These are phyloP conservation scores for Cepaea nemoralis DNA, from an alignment of 1,140 invertebrate species.

Conservation along the genomic window DNA sequence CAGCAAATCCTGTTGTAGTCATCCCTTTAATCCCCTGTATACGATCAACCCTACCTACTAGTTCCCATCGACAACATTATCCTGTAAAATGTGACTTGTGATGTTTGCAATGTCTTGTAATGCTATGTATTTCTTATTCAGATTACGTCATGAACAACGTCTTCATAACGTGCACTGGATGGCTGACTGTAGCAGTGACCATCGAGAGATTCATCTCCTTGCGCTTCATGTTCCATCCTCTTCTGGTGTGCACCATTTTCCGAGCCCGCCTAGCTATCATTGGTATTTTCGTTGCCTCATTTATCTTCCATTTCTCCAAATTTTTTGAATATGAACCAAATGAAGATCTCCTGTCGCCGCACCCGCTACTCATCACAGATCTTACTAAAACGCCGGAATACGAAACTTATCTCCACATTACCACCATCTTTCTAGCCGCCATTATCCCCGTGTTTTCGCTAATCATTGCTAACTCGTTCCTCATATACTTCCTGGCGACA, in stretches of 20 bases:
- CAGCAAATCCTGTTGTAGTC: no score
- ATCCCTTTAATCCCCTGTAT: no score
- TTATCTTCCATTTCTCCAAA: conserved; percentile 87
- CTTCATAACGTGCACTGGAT: conserved; percentile 90
- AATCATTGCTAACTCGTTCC: conserved; percentile 89
- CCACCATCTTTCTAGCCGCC: conserved; percentile 71
- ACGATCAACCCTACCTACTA: no score
- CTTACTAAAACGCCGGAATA: conserved; percentile 82
- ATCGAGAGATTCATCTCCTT: conserved; percentile 94
- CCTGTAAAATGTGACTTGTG: no score
- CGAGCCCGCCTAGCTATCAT: conserved; percentile 87
- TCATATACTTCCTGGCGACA: conserved; percentile 84
- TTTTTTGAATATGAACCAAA: conserved; percentile 70
- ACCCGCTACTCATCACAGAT: conserved; percentile 78
- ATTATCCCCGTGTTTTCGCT: conserved; percentile 93
- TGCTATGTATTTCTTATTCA: no score
- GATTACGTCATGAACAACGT: conserved; percentile 88
- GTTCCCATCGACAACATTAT: no score
- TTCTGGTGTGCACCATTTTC: conserved; percentile 89
- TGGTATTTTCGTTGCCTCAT: conserved; percentile 83
- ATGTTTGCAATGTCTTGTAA: no score
- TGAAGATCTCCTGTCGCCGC: conserved; percentile 67
- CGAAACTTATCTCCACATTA: conserved; percentile 63
- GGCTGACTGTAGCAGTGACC: conserved; percentile 92
- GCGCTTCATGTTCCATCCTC: conserved; percentile 88